phyloP scores from a whole-genome alignment of 2,888 invertebrate species.

The Phalera bucephala region DNA sequence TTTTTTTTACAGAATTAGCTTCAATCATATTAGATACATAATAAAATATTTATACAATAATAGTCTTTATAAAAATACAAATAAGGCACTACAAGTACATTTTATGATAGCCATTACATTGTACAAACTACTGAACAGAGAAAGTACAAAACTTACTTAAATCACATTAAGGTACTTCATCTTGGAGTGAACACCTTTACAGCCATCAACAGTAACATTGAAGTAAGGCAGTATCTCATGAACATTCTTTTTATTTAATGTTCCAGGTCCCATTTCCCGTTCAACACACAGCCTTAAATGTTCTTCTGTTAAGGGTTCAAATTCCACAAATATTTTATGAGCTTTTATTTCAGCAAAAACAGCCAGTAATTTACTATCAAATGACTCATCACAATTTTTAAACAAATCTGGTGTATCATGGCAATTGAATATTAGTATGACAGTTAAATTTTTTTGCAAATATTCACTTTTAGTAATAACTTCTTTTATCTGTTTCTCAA shows the following conservation, averaged over 20 bases:
- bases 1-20: too few relatives aligned
- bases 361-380: conserved; percentile 38
- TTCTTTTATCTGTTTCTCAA: conserved; percentile 42
- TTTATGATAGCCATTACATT: too few relatives aligned
- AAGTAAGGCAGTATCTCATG: conserved; percentile 57
- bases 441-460: conserved; percentile 51
- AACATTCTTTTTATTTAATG: conserved; percentile 35
- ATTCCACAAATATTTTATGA: conserved; percentile 53
- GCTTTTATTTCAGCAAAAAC: conserved; percentile 44
- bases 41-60: too few relatives aligned
- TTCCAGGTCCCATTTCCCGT: conserved; percentile 44
- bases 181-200: conserved; percentile 73
- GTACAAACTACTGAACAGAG: too few relatives aligned
- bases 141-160: too few relatives aligned
- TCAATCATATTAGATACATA: too few relatives aligned
- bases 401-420: conserved; percentile 41
- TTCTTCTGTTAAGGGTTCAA: conserved; percentile 49
- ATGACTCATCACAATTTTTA: conserved; percentile 48
- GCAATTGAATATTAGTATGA: conserved; percentile 68
- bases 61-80: too few relatives aligned
- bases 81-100: too few relatives aligned
- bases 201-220: conserved; percentile 66
- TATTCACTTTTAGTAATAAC: conserved; percentile 54
- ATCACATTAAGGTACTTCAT: conserved; percentile 54
- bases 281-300: conserved; percentile 62